These are phyloP conservation scores for Oreochromis tanganicae DNA, from an alignment of 2,113 vertebrate genomes.

Conservation along the genomic window DNA sequence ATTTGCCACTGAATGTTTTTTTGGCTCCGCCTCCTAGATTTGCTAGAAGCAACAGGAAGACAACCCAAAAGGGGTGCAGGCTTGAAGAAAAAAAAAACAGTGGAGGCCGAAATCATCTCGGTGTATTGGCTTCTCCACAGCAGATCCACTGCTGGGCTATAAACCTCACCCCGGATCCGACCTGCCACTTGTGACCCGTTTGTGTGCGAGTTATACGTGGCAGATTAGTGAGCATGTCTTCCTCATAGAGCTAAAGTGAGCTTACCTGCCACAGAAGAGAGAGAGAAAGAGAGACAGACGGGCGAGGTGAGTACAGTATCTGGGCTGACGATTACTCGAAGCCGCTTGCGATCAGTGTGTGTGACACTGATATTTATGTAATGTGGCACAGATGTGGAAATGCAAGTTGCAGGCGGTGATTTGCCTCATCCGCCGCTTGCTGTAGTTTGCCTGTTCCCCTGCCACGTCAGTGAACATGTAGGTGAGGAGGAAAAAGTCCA, in stretches of 20 bases:
- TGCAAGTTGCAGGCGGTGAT: not conserved
- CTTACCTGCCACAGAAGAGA: constrained; percentile 30
- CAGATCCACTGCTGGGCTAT: not conserved
- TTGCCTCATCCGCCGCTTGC: not conserved
- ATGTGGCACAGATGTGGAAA: not conserved
- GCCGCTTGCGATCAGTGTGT: not conserved
- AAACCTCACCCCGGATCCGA: not conserved
- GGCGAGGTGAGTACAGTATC: constrained; percentile 48
- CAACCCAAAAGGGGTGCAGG: constrained; percentile 41
- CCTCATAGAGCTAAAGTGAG: constrained; percentile 13
- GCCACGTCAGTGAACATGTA: constrained; percentile 29
- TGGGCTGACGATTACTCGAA: not conserved
- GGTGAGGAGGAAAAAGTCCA: not conserved
- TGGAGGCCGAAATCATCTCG: constrained; percentile 21
- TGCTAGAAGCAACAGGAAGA: constrained; percentile 67
- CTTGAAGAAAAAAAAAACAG: constrained; percentile 4
- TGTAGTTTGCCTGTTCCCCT: not conserved
- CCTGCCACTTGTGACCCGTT: not conserved
- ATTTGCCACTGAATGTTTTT: not conserved
- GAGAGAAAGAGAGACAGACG: not conserved
- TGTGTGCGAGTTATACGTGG: constrained; percentile 41
- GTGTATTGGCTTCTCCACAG: not conserved
- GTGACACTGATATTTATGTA: constrained; percentile 1
- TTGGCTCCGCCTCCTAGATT: constrained; percentile 50
- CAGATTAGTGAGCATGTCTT: constrained; percentile 45